These are phyloP conservation scores for Valencia hispanica DNA, from an alignment of 2,797 vertebrate genomes.

Conservation along the genomic window DNA sequence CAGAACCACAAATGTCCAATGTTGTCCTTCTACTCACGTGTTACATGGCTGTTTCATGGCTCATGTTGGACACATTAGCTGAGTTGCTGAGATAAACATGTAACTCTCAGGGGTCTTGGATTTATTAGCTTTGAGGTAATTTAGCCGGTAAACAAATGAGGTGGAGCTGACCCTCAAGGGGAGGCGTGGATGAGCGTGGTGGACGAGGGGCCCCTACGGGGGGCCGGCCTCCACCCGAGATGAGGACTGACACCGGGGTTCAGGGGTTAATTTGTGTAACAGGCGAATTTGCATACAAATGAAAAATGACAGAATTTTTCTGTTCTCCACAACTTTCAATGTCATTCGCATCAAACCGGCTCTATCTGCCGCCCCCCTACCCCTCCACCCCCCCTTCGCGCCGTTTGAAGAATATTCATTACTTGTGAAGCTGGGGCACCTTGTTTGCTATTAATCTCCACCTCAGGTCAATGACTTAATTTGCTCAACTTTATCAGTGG, in stretches of 20 bases:
- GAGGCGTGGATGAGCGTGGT: conserved; percentile 60
- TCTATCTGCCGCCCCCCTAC: conserved; percentile 68
- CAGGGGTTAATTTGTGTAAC: conserved; percentile 99
- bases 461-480: conserved; percentile 96
- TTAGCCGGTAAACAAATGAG: conserved; percentile 81
- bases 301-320: conserved; percentile 97
- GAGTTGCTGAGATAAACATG: conserved; percentile 10
- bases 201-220: conserved; percentile 55
- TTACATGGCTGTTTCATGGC: neutral
- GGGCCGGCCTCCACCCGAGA: conserved; percentile 83
- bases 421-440: conserved; percentile 93
- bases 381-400: conserved; percentile 41
- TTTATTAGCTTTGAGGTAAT: conserved; percentile 30
- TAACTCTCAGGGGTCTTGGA: conserved; percentile 4
- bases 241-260: conserved; percentile 96
- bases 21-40: neutral
- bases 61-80: neutral
- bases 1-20: neutral
- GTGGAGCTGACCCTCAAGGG: conserved; percentile 80
- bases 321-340: conserved; percentile 97
- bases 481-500: conserved; percentile 91
- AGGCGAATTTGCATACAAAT: conserved; percentile 99
- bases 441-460: conserved; percentile 97
- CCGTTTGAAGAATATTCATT: conserved; percentile 94
- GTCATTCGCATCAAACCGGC: conserved; percentile 92